Evolutionary conservation across 2,888 invertebrate species (phyloP).

Genomic region (Caradrina clavipalpis): DNA sequence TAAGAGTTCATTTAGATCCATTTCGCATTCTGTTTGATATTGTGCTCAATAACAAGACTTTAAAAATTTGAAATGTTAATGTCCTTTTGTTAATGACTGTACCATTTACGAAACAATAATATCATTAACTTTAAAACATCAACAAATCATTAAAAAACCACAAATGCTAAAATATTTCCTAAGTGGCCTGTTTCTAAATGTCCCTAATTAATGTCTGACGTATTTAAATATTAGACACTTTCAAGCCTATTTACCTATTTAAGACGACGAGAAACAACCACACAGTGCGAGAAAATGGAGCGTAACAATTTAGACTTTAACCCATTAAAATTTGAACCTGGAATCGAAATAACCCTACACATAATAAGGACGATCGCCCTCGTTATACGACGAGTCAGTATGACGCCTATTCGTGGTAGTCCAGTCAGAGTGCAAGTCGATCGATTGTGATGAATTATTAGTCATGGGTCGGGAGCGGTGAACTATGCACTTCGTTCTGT

Average conservation of each 20-base stretch:
- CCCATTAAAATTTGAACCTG: not conserved
- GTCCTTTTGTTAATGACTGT: too few species aligned
- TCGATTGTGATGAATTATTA: constrained; percentile 15
- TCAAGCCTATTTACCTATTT: not conserved
- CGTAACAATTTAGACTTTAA: not conserved
- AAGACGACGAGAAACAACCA: not conserved
- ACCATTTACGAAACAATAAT: constrained; percentile 8
- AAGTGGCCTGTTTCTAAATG: constrained; percentile 1
- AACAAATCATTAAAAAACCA: constrained; percentile 38
- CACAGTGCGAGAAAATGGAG: constrained; percentile 6
- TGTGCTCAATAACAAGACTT: too few species aligned
- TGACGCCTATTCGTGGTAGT: not conserved
- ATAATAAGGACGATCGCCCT: too few species aligned
- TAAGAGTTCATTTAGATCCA: too few species aligned
- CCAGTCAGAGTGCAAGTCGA: constrained; percentile 1
- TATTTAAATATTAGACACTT: not conserved
- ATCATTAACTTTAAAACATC: constrained; percentile 10
- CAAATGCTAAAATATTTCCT: constrained; percentile 15
- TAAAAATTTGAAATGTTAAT: too few species aligned
- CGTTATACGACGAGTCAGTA: not conserved
- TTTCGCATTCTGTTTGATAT: too few species aligned
- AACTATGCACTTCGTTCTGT: constrained; percentile 11
- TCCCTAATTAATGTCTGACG: constrained; percentile 3
- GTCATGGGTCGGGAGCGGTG: not conserved
- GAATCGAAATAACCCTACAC: not conserved